phyloP scores from a whole-genome alignment of 2,113 vertebrate genomes.

The Barnardius zonarius region DNA sequence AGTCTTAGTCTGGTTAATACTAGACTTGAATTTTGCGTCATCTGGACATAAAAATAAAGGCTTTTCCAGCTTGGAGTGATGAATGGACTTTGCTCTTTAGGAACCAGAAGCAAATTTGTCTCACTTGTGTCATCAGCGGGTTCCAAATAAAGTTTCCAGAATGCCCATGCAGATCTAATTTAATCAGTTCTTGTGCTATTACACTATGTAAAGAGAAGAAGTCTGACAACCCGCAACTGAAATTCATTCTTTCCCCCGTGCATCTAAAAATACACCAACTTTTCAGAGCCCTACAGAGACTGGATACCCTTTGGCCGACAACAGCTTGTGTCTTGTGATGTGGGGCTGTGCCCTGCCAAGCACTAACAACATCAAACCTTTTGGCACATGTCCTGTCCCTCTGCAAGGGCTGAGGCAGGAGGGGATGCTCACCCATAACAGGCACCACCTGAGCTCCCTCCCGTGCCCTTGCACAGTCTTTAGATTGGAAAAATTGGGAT shows the following conservation, averaged over 20 bases:
- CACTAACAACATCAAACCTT: not conserved
- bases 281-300: accelerated
- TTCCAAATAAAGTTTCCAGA: not conserved
- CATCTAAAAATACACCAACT: not conserved
- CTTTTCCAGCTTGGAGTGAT: not conserved
- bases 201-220: not conserved
- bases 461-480: not conserved
- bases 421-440: not conserved
- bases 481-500: not conserved
- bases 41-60: not conserved
- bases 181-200: not conserved
- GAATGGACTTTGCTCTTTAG: not conserved
- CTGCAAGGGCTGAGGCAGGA: not conserved
- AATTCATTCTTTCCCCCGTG: accelerated
- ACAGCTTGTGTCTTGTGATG: not conserved
- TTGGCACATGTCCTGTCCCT: not conserved
- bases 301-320: not conserved
- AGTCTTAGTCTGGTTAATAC: not conserved
- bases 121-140: not conserved
- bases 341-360: not conserved
- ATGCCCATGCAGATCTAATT: not conserved
- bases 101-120: not conserved
- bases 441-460: not conserved
- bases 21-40: not conserved
- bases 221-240: not conserved